Base-by-base conservation (phyloP, 2,113 vertebrate genomes). In the Pluvialis apricaria region DNA sequence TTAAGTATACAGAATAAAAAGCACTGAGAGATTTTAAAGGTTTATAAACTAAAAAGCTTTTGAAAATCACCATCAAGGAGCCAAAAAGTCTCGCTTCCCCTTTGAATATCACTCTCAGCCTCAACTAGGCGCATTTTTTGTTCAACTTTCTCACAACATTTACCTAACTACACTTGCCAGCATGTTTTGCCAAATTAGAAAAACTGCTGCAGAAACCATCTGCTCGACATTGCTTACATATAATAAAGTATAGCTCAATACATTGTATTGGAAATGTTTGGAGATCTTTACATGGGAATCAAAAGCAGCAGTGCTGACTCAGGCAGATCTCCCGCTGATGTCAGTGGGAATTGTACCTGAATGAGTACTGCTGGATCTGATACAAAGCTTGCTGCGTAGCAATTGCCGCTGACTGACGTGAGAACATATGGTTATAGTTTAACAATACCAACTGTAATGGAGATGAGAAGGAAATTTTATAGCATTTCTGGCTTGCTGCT, bases 121-220 rank as follows among this genome's bases (percentile, higher is more conserved):
- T 88, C 81, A 84, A 72, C 11, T 13, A 89, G 66, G 82, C 0
- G 4, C 70, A 70, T 82, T 95, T 96, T 93, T 94, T 92, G 0
- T 85, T 95, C 38, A 69, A 17, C 65, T 85, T 96, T 96, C 94
- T 94, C 94, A 96, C 69, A 87, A 45, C 6, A 1, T 87, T 95
- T 87, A 96, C 94, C 92, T 96, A 91, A 49, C 62, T 82, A 7
- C 54, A 58, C 89, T 95, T 95, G 94, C 91, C 95, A 97, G 86
- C 25, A 54, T 16, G 52, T 79, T 94, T 58, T 85, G 92, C 93
- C 96, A 95, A 96, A 94, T 72, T 40, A 87, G 62, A 88, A 91
- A 94, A 94, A 88, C 86, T 90, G 91, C 95, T 94, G 92, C 89
- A 96, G 94, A 90, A 95, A 92, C 86, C 94, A 97, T 97, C 92